Percentiles rank a stretch among this genome's conserved stretches.
phyloP scores from a whole-genome alignment of 1,140 invertebrate species.

The Drosophila tani region DNA sequence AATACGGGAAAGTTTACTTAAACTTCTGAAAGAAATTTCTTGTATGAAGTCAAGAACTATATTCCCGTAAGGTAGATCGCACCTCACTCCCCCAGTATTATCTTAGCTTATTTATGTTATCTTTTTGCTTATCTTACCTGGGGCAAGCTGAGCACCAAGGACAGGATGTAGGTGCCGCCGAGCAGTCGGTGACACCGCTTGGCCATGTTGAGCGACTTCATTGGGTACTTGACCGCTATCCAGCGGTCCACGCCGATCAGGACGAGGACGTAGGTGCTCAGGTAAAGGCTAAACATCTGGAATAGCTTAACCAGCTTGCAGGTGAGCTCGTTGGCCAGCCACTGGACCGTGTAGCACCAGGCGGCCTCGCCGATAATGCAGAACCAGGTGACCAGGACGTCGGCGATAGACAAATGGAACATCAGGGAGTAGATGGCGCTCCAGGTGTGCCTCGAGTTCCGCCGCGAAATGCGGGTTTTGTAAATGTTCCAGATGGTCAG shows the following conservation, averaged over 20 bases:
- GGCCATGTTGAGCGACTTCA: constrained; percentile 89
- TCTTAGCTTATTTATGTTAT: not conserved
- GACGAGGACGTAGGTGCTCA: constrained; percentile 93
- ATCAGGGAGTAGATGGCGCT: constrained; percentile 92
- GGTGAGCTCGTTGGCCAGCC: constrained; percentile 90
- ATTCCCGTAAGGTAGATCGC: not conserved
- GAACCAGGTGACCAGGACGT: constrained; percentile 92
- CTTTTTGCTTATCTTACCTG: constrained; percentile 87
- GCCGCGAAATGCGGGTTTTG: constrained; percentile 86
- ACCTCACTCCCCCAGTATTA: not conserved
- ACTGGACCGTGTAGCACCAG: constrained; percentile 92
- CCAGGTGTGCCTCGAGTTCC: constrained; percentile 87
- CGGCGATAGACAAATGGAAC: constrained; percentile 90
- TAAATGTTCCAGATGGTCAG: constrained; percentile 91
- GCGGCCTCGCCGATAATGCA: constrained; percentile 92
- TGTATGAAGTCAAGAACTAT: not conserved
- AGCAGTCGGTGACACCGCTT: constrained; percentile 88
- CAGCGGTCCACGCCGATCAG: constrained; percentile 93
- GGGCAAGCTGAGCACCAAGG: constrained; percentile 90
- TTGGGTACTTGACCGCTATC: constrained; percentile 92
- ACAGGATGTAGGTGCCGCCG: constrained; percentile 89
- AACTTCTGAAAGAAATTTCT: too few relatives aligned
- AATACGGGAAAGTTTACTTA: too few relatives aligned
- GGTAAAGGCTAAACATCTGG: constrained; percentile 92
- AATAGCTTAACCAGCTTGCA: constrained; percentile 94